Evolutionary conservation across 2,113 vertebrate genomes (phyloP).

Genomic region (Heteronetta atricapilla): DNA sequence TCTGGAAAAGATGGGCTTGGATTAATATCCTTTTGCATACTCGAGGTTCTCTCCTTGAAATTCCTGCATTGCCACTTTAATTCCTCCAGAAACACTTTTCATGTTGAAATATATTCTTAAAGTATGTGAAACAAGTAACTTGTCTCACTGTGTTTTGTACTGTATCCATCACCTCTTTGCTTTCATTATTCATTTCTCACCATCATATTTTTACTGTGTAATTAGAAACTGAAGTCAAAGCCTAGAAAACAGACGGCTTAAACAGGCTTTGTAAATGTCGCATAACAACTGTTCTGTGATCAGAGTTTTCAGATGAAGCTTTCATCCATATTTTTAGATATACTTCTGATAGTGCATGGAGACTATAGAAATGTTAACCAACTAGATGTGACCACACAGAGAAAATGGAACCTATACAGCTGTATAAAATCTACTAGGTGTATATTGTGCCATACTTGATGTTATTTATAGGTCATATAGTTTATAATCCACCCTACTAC

Average conservation of each 20-base stretch:
- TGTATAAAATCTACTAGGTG: background rate
- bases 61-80: background rate
- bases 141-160: background rate
- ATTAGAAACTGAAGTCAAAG: background rate
- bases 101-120: background rate
- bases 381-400: background rate
- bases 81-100: background rate
- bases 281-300: background rate
- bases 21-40: background rate
- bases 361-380: background rate
- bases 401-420: background rate
- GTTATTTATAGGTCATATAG: background rate
- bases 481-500: background rate
- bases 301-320: background rate
- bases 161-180: background rate
- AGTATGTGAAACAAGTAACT: background rate
- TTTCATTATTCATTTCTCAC: background rate
- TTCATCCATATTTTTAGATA: background rate
- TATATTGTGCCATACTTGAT: background rate
- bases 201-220: background rate
- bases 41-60: background rate
- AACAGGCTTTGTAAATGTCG: background rate
- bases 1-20: background rate
- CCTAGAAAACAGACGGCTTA: background rate
- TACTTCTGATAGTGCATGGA: background rate